These are phyloP conservation scores for Eubucco bourcierii DNA, from an alignment of 2,113 vertebrate genomes.

Conservation along the genomic window DNA sequence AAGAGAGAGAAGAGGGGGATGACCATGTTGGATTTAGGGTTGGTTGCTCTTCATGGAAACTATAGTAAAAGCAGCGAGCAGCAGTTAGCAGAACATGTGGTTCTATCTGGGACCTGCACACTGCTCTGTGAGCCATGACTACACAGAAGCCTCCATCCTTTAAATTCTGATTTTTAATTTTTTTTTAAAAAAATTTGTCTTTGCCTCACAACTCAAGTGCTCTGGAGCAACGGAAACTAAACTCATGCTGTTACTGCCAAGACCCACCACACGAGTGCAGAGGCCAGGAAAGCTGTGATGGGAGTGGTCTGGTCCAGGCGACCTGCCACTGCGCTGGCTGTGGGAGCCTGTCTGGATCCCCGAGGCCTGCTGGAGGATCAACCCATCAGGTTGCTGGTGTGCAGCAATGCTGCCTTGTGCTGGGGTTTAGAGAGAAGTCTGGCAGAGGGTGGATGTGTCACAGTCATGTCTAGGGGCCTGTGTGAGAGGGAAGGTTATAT, in stretches of 20 bases:
- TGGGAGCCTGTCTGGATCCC: not conserved
- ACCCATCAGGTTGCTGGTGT: not conserved
- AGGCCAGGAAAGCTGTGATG: not conserved
- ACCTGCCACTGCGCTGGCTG: fast-evolving
- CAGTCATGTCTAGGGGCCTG: not conserved
- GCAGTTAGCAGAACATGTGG: not conserved
- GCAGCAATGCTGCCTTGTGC: not conserved
- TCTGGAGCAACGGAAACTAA: not conserved
- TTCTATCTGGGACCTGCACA: not conserved
- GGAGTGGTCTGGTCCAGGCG: fast-evolving
- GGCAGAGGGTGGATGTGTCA: not conserved
- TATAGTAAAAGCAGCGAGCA: not conserved
- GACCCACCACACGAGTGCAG: not conserved
- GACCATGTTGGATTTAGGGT: not conserved
- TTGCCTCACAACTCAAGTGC: not conserved
- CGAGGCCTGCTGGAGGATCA: not conserved
- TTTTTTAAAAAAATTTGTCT: not conserved
- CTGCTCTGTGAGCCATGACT: not conserved
- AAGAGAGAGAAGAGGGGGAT: not conserved
- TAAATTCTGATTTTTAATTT: not conserved
- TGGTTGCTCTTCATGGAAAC: not conserved
- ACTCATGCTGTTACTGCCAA: not conserved
- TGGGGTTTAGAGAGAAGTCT: not conserved
- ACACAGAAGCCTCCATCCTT: not conserved
- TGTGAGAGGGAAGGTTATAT: not conserved